phyloP scores from a whole-genome alignment of 2,888 invertebrate species.

The Drosophila hawaiiensis region DNA sequence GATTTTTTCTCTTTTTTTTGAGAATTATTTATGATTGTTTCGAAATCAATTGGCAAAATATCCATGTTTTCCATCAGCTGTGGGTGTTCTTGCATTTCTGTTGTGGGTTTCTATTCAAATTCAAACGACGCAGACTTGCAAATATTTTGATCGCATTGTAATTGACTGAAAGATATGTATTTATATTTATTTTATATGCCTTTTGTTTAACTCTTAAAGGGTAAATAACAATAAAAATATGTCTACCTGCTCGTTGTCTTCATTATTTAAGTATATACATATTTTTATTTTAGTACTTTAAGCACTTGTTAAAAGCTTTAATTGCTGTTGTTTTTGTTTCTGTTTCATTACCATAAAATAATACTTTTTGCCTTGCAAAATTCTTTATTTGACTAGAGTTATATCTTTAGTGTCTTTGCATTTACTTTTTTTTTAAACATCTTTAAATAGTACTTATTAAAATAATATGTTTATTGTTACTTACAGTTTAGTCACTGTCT shows the following conservation, averaged over 20 bases:
- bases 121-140: not conserved
- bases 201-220: not conserved
- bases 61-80: conserved; percentile 16
- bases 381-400: not conserved
- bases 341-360: not conserved
- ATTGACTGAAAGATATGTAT: not conserved
- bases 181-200: not conserved
- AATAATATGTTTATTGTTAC: not conserved
- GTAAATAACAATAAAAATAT: not conserved
- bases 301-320: not conserved
- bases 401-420: not conserved
- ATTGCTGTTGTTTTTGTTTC: no score
- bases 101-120: conserved; percentile 19
- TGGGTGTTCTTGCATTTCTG: conserved; percentile 36
- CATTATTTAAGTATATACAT: not conserved
- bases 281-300: not conserved
- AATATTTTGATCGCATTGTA: conserved; percentile 9
- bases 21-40: conserved; percentile 55
- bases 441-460: not conserved
- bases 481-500: not conserved
- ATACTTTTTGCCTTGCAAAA: no score
- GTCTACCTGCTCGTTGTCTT: not conserved
- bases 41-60: conserved; percentile 10
- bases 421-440: not conserved
- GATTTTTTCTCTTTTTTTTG: not conserved